These are phyloP conservation scores for Sinhomidia bicolor DNA, from an alignment of 2,888 invertebrate genomes.

Conservation along the genomic window DNA sequence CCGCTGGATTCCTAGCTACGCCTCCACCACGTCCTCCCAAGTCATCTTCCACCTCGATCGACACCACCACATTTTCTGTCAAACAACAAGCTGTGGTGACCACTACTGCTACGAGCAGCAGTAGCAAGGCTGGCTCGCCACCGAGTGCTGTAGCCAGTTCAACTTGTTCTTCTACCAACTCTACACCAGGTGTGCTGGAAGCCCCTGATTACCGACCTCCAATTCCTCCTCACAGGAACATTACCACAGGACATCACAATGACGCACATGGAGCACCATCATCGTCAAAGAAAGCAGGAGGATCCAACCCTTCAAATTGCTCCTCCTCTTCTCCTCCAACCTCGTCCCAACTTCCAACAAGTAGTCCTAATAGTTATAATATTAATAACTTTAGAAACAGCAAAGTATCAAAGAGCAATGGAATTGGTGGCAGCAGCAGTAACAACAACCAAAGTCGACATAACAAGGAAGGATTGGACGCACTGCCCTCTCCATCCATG, in stretches of 20 bases:
- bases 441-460: slow-evolving; percentile 72
- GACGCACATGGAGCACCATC: slow-evolving; percentile 63
- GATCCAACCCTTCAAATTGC: slow-evolving; percentile 54
- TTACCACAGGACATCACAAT: slow-evolving; percentile 81
- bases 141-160: slow-evolving; percentile 81
- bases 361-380: slow-evolving; percentile 72
- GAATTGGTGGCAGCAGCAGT: slow-evolving; percentile 69
- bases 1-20: slow-evolving; percentile 64
- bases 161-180: slow-evolving; percentile 82
- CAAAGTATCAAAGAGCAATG: slow-evolving; percentile 61
- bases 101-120: slow-evolving; percentile 72
- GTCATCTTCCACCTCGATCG: slow-evolving; percentile 70
- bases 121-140: slow-evolving; percentile 67
- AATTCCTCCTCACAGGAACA: slow-evolving; percentile 93
- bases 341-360: slow-evolving; percentile 81
- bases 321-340: slow-evolving; percentile 77
- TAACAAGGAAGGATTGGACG: slow-evolving; percentile 74
- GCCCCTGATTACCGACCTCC: slow-evolving; percentile 90
- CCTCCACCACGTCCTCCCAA: slow-evolving; percentile 79
- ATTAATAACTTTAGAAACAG: slow-evolving; percentile 68
- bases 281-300: slow-evolving; percentile 62
- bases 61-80: slow-evolving; percentile 79
- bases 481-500: slow-evolving; percentile 79
- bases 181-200: slow-evolving; percentile 62
- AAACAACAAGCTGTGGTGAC: slow-evolving; percentile 80